Percentiles rank a stretch among this genome's conserved stretches.
phyloP scores from a whole-genome alignment of 2,888 invertebrate species.

The Drosophila colorata region DNA sequence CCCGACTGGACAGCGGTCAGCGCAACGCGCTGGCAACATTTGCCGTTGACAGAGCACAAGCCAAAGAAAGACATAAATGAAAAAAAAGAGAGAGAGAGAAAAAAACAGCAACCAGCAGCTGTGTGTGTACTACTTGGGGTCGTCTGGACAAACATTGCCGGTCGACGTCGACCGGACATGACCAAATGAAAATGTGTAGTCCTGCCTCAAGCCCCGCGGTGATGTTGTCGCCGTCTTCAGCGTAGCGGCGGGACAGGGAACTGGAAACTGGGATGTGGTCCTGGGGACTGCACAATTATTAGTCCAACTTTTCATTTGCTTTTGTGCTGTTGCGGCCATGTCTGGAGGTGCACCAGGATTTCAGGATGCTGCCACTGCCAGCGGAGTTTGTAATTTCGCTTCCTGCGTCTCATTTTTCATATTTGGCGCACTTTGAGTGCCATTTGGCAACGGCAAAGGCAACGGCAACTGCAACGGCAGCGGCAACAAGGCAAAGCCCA shows the following conservation, averaged over 20 bases:
- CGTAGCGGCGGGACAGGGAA: background rate
- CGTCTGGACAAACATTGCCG: conserved; percentile 83
- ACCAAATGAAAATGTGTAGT: conserved; percentile 79
- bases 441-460: conserved; percentile 76
- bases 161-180: conserved; percentile 76
- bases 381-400: conserved; percentile 68
- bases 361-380: conserved; percentile 55
- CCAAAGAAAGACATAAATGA: conserved; percentile 46
- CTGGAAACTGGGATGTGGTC: background rate
- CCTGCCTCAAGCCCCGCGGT: conserved; percentile 49
- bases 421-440: conserved; percentile 74
- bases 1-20: conserved; percentile 67
- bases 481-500: conserved; percentile 47
- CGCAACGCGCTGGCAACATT: conserved; percentile 64
- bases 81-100: conserved; percentile 34
- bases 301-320: conserved; percentile 75
- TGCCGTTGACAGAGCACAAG: conserved; percentile 73
- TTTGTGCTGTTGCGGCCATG: conserved; percentile 44
- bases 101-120: conserved; percentile 32
- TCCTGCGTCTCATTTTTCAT: conserved; percentile 79
- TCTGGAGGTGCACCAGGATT: conserved; percentile 75
- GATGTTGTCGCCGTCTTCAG: conserved; percentile 61
- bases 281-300: conserved; percentile 64
- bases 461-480: conserved; percentile 58
- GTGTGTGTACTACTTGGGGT: conserved; percentile 78